Evolutionary conservation across 2,113 vertebrate species (phyloP).

Genomic region (Ophthalmolycus amberensis): DNA sequence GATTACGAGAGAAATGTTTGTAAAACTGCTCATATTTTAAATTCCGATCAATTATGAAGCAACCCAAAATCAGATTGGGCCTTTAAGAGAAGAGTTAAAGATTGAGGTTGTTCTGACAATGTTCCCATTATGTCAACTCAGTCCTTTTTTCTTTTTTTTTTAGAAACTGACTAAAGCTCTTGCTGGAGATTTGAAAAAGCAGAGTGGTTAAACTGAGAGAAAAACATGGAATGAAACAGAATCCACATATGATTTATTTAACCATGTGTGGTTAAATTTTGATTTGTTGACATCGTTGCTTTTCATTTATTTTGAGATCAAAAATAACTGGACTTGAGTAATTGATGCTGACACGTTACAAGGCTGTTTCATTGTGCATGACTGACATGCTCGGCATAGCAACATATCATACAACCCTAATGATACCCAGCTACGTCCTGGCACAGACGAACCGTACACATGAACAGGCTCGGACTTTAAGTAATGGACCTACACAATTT

Average conservation of each 20-base stretch:
- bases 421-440: neutral
- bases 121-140: conserved; percentile 67
- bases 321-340: conserved; percentile 5
- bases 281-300: conserved; percentile 49
- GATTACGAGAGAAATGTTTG: neutral
- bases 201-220: conserved; percentile 33
- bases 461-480: no score
- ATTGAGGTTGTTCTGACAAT: conserved; percentile 48
- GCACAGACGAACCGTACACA: neutral
- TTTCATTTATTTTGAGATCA: conserved; percentile 36
- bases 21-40: neutral
- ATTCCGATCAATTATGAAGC: neutral
- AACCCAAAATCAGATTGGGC: conserved; percentile 12
- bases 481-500: no score
- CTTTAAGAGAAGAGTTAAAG: conserved; percentile 38
- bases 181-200: conserved; percentile 54
- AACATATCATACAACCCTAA: neutral
- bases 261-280: conserved; percentile 17
- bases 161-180: conserved; percentile 48
- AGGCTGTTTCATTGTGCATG: neutral
- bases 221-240: conserved; percentile 39
- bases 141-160: conserved; percentile 47
- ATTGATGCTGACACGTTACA: conserved; percentile 12
- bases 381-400: neutral
- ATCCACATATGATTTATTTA: conserved; percentile 48